Evolutionary conservation across 2,888 invertebrate genomes (phyloP).

Genomic region (Saturnia pavonia): DNA sequence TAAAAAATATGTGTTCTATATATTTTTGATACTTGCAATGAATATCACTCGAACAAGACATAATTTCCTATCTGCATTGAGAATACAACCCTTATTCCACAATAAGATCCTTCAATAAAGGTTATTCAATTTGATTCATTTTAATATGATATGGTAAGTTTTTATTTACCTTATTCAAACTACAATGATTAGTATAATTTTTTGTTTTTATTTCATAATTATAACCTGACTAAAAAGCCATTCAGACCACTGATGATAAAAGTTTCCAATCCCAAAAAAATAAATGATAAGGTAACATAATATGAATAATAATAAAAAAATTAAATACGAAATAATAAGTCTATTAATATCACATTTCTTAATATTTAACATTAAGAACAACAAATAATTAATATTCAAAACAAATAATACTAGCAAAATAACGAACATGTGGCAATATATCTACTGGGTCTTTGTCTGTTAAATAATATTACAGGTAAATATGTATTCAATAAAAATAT

Average conservation of each 20-base stretch:
- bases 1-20: not conserved
- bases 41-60: not conserved
- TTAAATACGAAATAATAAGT: too few relatives aligned
- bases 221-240: not conserved
- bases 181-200: not conserved
- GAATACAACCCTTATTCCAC: not conserved
- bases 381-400: too few relatives aligned
- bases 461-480: too few relatives aligned
- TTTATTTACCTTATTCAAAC: not conserved
- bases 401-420: too few relatives aligned
- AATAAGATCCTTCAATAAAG: not conserved
- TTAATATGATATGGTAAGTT: not conserved
- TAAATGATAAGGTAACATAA: too few relatives aligned
- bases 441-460: too few relatives aligned
- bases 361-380: too few relatives aligned
- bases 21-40: not conserved
- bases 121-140: not conserved
- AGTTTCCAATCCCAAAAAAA: too few relatives aligned
- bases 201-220: not conserved
- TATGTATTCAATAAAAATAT: too few relatives aligned
- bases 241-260: not conserved
- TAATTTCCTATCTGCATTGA: not conserved
- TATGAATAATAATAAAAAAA: too few relatives aligned
- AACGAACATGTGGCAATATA: too few relatives aligned
- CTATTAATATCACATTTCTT: too few relatives aligned